phyloP scores from a whole-genome alignment of 23 tunicate genomes.

The Trididemnum clinides region DNA sequence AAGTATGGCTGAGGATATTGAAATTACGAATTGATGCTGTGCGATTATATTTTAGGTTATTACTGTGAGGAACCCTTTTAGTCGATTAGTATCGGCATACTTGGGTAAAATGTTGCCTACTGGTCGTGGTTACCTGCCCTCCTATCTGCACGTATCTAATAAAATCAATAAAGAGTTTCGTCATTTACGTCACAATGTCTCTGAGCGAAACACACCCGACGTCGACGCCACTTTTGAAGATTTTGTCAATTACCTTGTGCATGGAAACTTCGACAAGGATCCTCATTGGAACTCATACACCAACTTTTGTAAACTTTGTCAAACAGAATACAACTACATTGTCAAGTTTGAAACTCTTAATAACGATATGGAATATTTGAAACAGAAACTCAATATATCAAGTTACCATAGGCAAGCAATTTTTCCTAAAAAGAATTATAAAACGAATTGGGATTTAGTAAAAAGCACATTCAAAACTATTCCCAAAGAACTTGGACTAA shows the following conservation, averaged over 20 bases:
- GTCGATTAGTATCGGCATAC: neutral
- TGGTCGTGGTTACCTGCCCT: neutral
- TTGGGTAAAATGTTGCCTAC: conserved; percentile 1
- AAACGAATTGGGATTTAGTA: neutral
- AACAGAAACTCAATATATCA: neutral
- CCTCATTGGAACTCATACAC: neutral
- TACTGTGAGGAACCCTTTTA: neutral
- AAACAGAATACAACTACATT: neutral
- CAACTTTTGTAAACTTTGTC: neutral
- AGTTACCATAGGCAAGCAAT: neutral
- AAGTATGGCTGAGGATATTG: too few relatives aligned
- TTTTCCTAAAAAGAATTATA: conserved; percentile 3
- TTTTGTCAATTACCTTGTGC: conserved; percentile 8
- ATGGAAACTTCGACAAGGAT: neutral
- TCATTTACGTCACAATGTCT: neutral
- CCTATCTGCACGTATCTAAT: neutral
- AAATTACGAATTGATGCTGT: too few relatives aligned
- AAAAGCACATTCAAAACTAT: neutral
- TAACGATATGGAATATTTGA: conserved; percentile 11
- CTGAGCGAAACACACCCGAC: neutral
- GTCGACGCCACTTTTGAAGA: conserved; percentile 29
- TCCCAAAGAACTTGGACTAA: neutral
- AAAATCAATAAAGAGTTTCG: conserved; percentile 3
- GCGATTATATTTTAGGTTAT: conserved; percentile 5
- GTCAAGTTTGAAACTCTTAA: conserved; percentile 23